Conservation (phyloP, 1,140 invertebrate species). For the Copidosoma floridanum region DNA sequence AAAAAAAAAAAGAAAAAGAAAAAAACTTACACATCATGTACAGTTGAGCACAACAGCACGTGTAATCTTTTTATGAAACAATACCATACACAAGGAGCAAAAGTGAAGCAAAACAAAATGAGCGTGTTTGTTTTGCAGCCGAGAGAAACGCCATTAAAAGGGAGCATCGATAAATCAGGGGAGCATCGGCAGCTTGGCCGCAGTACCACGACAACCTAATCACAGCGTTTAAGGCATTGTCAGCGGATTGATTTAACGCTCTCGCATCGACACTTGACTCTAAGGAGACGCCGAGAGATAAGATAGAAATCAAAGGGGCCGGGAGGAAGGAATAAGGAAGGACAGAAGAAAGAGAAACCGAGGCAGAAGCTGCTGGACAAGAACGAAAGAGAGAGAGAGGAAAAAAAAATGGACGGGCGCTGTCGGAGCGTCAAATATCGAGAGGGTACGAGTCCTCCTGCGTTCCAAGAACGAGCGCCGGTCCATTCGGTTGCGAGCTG, state of each 20-base stretch:
- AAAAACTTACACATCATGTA: no score
- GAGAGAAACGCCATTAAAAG: neutral
- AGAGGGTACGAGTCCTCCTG: slow-evolving; percentile 19
- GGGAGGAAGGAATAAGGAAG: neutral
- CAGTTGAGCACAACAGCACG: no score
- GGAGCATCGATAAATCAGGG: neutral
- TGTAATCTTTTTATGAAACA: no score
- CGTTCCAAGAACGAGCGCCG: slow-evolving; percentile 34
- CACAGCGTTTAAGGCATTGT: slow-evolving; percentile 14
- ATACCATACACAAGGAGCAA: no score
- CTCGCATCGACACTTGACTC: slow-evolving; percentile 20
- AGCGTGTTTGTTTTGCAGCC: no score
- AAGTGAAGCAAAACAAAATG: no score
- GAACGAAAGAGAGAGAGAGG: no score
- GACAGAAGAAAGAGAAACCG: slow-evolving; percentile 1
- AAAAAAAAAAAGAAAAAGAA: no score
- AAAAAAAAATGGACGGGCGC: slow-evolving; percentile 16
- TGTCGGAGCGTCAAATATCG: slow-evolving; percentile 28
- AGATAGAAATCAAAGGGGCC: slow-evolving; percentile 17
- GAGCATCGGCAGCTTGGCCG: no score
- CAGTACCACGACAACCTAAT: slow-evolving; percentile 9
- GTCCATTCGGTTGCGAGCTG: slow-evolving; percentile 35
- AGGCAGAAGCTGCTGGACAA: no score
- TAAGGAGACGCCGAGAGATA: neutral
- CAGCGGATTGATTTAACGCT: slow-evolving; percentile 25